Base-by-base conservation (phyloP, 2,888 invertebrate genomes). In the Junonia oenone region DNA sequence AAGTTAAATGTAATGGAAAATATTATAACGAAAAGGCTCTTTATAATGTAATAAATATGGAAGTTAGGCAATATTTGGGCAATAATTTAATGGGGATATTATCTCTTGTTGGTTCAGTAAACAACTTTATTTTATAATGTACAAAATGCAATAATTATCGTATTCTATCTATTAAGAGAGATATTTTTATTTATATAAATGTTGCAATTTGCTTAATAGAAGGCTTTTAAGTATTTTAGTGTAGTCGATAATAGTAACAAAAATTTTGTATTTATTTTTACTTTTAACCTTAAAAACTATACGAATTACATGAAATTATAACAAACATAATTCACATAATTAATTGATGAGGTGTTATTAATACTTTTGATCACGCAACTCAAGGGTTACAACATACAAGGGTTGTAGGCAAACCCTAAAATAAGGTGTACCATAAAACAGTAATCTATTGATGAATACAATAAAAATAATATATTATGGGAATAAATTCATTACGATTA, bases 291-390 rank as follows among this genome's bases (percentile, higher is more conserved):
- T 38, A 38, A 38, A 38, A 19, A 33, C 11, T 33, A 33, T 49
- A 51, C 26, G 19, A 51, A 37, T 55, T 52, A 55, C 40, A 15
- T 5, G 46, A 40, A 50, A 59, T 59, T 50, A 53, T 8, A 50
- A 45, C 40, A 43, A 50, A 50, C 56, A 53, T 59, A 43, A 59
- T 22, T 52, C 56, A 50, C 35, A 48, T 37, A 54, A 55, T 58
- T 2, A 40, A 40, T 40, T 40, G 15, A 58, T 50, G 47, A 55
- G 33, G 45, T 55, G 49, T 57, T 58, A 62, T 63, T 62, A 63
- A 61, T 63, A 56, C 54, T 55, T 43, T 58, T 51, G 49, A 55
- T 54, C 60, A 61, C 59, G 62, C 62, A 52, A 58, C 22, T 19
- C n/a, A n/a, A n/a, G n/a, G n/a, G n/a, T n/a, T n/a, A n/a, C n/a